Conservation (phyloP, 2,888 invertebrate genomes). For the Nymphalis urticae region DNA sequence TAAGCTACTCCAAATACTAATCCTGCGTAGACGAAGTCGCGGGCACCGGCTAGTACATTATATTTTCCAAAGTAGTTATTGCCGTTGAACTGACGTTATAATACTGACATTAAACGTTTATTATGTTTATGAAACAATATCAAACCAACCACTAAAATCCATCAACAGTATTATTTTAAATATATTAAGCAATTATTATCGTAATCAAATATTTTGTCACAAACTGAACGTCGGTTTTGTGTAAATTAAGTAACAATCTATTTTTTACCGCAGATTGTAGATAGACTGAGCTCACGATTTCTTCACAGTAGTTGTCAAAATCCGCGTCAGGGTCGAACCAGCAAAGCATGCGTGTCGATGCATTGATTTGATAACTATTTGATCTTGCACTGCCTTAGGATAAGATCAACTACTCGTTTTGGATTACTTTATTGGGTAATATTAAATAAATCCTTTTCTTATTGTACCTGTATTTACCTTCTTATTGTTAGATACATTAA, state of each 20-base stretch:
- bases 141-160: too few relatives aligned
- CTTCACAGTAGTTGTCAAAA: conserved; percentile 55
- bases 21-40: too few relatives aligned
- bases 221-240: background rate
- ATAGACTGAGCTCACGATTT: conserved; percentile 49
- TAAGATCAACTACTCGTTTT: conserved; percentile 29
- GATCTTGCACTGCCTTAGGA: conserved; percentile 25
- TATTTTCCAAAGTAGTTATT: too few relatives aligned
- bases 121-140: too few relatives aligned
- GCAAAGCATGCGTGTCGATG: conserved; percentile 39
- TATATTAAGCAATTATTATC: too few relatives aligned
- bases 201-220: too few relatives aligned
- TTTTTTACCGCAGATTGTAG: conserved; percentile 21
- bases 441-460: conserved; percentile 12
- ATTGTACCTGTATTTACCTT: background rate
- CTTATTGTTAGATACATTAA: background rate
- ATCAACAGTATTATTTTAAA: too few relatives aligned
- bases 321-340: conserved; percentile 48
- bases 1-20: too few relatives aligned
- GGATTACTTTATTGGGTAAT: conserved; percentile 23
- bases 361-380: conserved; percentile 44
- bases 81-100: too few relatives aligned
- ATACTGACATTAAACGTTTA: too few relatives aligned
- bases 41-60: too few relatives aligned
- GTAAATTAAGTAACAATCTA: background rate